phyloP scores from a whole-genome alignment of 2,888 invertebrate species.

The Brachyopa scutellaris region DNA sequence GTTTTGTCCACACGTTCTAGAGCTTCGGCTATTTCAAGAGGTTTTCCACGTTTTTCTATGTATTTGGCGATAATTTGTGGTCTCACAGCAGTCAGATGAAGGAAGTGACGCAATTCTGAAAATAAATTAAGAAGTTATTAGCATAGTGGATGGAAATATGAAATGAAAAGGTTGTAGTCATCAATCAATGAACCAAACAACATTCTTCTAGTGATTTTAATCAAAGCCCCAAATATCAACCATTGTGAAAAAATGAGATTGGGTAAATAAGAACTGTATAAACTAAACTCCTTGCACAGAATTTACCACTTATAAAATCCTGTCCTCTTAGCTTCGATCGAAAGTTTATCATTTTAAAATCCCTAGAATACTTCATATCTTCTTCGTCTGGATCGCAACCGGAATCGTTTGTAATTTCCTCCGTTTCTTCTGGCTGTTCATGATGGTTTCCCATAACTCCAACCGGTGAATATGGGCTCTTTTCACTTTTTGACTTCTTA shows the following conservation, averaged over 20 bases:
- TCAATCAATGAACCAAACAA: no score
- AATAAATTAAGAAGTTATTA: slow-evolving; percentile 61
- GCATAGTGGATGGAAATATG: no score
- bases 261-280: no score
- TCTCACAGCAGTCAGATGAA: slow-evolving; percentile 84
- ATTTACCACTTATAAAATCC: slow-evolving; percentile 84
- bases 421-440: slow-evolving; percentile 18
- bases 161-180: no score
- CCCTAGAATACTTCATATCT: slow-evolving; percentile 76
- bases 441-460: background rate
- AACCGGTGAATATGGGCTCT: slow-evolving; percentile 32
- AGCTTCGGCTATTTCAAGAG: slow-evolving; percentile 87
- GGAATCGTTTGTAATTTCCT: slow-evolving; percentile 75
- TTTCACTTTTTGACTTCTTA: slow-evolving; percentile 31
- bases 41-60: slow-evolving; percentile 87
- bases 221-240: no score
- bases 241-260: no score
- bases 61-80: slow-evolving; percentile 85
- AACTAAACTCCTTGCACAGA: no score
- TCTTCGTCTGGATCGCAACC: slow-evolving; percentile 74
- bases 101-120: slow-evolving; percentile 85
- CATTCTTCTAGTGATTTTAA: no score
- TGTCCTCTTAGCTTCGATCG: slow-evolving; percentile 83
- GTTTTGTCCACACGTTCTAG: slow-evolving; percentile 85
- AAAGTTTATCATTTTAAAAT: slow-evolving; percentile 85